Conservation (phyloP, 2,113 vertebrate genomes). For the Anarhynchus alexandrinus region DNA sequence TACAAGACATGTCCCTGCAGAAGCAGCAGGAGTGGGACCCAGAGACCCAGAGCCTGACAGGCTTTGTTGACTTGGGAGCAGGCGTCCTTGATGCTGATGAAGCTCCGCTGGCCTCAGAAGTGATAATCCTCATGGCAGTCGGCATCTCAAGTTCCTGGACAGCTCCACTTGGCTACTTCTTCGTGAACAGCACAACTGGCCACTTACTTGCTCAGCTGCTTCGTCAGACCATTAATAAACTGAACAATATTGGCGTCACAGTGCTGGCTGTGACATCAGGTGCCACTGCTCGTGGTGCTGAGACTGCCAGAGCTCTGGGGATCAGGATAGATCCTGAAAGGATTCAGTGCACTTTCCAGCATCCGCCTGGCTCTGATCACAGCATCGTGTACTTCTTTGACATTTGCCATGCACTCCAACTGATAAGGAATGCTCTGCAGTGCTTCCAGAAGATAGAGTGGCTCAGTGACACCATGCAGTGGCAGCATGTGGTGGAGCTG, state of each 20-base stretch:
- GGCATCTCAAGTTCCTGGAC: constrained; percentile 56
- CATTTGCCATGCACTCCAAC: constrained; percentile 15
- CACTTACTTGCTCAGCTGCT: constrained; percentile 64
- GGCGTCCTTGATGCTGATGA: constrained; percentile 50
- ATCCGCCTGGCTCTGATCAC: constrained; percentile 31
- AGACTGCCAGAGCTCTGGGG: constrained; percentile 58
- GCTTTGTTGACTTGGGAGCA: constrained; percentile 62
- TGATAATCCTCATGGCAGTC: constrained; percentile 46
- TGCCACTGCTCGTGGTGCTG: background rate
- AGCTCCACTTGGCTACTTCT: constrained; percentile 65
- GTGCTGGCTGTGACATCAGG: constrained; percentile 56
- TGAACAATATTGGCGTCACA: constrained; percentile 37
- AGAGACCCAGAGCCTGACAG: background rate
- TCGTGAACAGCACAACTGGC: constrained; percentile 8
- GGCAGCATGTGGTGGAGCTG: constrained; percentile 64
- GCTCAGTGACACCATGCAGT: background rate
- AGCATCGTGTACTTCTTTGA: constrained; percentile 55
- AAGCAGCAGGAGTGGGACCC: constrained; percentile 62
- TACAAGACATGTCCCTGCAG: constrained; percentile 43
- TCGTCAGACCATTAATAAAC: constrained; percentile 54
- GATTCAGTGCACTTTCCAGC: constrained; percentile 57
- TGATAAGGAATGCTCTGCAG: constrained; percentile 64
- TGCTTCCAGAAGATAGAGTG: constrained; percentile 44
- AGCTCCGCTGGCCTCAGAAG: constrained; percentile 53
- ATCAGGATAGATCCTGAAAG: constrained; percentile 3